Evolutionary conservation across 2,888 invertebrate genomes (phyloP), one percentile per base, ranked within the genome.

Genomic region (Charanyca ferruginea): DNA sequence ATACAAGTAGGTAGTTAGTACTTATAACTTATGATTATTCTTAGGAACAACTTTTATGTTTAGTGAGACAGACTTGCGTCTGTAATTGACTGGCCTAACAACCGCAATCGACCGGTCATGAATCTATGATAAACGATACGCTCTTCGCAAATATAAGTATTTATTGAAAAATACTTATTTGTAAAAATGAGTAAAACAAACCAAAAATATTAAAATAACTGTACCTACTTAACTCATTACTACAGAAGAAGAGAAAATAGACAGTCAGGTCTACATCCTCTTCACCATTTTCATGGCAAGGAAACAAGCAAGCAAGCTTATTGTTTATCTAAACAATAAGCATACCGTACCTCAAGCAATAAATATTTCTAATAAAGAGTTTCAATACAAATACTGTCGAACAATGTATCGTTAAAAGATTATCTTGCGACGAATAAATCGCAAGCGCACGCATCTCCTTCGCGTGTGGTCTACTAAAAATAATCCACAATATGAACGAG

Each of bases 401-500:
- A 75, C 77, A 75, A 77, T 75, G 65, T 59, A 59, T 77, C 74
- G 58, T 74, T 74, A 77, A 44, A 59, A 61, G 54, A 77, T 77
- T 59, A 59, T 77, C 61, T 77, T 18, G 45, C 42, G 54, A 72
- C 61, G 42, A 58, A 66, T 62, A 54, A 75, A 75, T 72, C 73
- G 77, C 74, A 59, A 55, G 66, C 73, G 25, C 49, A 47, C 38
- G 42, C 44, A 52, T 72, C 54, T 48, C 18, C 73, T 55, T 44
- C 47, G 74, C 77, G 74, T 75, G 74, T 77, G 74, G 74, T 75
- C 74, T 62, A 75, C 74, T 77, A 74, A 59, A 66, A 75, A 75
- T 75, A 75, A 57, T 66, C 35, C 11, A 62, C 55, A 77, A 59
- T 55, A 62, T 52, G 48, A 11, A 47, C 35, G 54, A 61, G 32